Conservation (phyloP, 1,140 invertebrate genomes). For the Glossosoma conforme region DNA sequence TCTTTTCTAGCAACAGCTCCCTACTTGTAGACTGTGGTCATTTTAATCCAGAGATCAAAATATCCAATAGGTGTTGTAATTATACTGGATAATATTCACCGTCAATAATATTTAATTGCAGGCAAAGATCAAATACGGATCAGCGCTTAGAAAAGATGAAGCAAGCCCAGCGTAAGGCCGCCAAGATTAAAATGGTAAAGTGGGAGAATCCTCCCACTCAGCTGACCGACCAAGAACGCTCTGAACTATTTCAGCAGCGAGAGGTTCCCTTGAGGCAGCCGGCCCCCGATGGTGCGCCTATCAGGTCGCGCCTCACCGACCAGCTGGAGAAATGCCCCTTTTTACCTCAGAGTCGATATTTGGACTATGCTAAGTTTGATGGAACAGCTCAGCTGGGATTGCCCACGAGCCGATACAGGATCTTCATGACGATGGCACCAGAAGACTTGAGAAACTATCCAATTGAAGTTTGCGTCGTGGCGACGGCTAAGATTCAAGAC, state of each 20-base stretch:
- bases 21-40: too few species aligned
- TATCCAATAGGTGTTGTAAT: too few species aligned
- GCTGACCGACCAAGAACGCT: conserved; percentile 55
- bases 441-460: conserved; percentile 78
- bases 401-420: conserved; percentile 71
- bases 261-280: conserved; percentile 36
- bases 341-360: conserved; percentile 77
- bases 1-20: too few species aligned
- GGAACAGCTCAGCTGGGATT: conserved; percentile 75
- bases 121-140: conserved; percentile 82
- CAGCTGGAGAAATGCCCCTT: conserved; percentile 70
- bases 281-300: conserved; percentile 34
- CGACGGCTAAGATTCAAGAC: conserved; percentile 82
- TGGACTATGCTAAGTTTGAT: conserved; percentile 88
- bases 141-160: conserved; percentile 86
- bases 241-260: conserved; percentile 64
- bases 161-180: conserved; percentile 72
- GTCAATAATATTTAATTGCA: too few species aligned
- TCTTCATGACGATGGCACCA: conserved; percentile 84
- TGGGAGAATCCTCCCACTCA: conserved; percentile 59
- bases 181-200: conserved; percentile 73
- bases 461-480: conserved; percentile 72
- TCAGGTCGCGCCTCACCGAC: conserved; percentile 61
- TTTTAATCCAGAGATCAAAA: too few species aligned
- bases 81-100: too few species aligned